Evolutionary conservation across 2,888 invertebrate genomes (phyloP).

Genomic region (Iselma pallidipennis): DNA sequence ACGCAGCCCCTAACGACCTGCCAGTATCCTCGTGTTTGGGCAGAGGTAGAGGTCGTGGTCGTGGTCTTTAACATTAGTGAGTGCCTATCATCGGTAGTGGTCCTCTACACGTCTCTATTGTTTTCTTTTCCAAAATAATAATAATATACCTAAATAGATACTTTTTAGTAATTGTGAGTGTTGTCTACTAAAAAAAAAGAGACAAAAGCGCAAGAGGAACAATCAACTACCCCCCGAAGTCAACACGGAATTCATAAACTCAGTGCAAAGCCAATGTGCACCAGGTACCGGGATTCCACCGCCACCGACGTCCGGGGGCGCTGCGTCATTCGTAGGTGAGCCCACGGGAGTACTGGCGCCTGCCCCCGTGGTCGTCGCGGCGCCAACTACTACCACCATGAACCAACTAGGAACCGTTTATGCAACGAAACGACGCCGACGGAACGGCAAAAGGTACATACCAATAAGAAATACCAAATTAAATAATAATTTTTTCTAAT

Average conservation of each 20-base stretch:
- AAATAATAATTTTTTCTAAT: background rate
- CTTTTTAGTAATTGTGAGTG: background rate
- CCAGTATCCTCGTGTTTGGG: conserved; percentile 16
- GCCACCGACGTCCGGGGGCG: conserved; percentile 37
- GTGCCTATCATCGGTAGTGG: background rate
- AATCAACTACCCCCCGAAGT: conserved; percentile 16
- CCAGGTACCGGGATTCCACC: conserved; percentile 39
- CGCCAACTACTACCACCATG: conserved; percentile 57
- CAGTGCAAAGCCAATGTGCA: conserved; percentile 52
- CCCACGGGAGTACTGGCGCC: conserved; percentile 45
- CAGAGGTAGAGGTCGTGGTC: conserved; percentile 8
- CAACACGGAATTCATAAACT: conserved; percentile 52
- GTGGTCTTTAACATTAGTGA: background rate
- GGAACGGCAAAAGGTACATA: conserved; percentile 92
- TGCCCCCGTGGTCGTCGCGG: conserved; percentile 44
- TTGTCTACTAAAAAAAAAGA: background rate
- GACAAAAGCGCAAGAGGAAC: background rate
- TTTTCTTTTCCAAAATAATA: background rate
- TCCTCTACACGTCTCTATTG: background rate
- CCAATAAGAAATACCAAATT: background rate
- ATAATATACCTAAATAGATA: background rate
- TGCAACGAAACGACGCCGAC: conserved; percentile 91
- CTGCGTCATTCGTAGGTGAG: conserved; percentile 51
- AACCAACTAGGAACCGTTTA: conserved; percentile 96
- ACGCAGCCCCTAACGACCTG: conserved; percentile 2